A percentile compares a stretch with the other conserved stretches of the same genome.
phyloP scores from a whole-genome alignment of 2,888 invertebrate species.

The Ichneumoninae sp. region DNA sequence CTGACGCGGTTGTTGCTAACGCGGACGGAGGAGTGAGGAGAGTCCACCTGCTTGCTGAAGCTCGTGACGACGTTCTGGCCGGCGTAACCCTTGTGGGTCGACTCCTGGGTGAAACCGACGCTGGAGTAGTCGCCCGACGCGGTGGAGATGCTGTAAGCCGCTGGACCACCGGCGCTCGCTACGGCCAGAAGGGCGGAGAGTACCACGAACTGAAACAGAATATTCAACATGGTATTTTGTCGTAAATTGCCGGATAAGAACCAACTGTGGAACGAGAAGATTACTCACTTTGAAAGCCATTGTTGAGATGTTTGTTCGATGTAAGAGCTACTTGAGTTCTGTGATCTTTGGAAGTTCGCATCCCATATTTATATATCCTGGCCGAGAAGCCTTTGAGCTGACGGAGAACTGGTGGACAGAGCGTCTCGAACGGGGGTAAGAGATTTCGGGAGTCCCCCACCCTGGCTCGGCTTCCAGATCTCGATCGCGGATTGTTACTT shows the following conservation, averaged over 20 bases:
- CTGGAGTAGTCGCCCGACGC: constrained; percentile 74
- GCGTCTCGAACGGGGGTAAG: constrained; percentile 12
- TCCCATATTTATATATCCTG: constrained; percentile 75
- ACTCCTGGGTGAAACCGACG: constrained; percentile 77
- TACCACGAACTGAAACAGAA: constrained; percentile 69
- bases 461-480: constrained; percentile 10
- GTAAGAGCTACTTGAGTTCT: constrained; percentile 73
- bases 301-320: constrained; percentile 67
- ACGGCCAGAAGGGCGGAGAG: constrained; percentile 74
- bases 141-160: constrained; percentile 76
- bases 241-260: neutral
- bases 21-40: constrained; percentile 76
- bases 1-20: constrained; percentile 76
- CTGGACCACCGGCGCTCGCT: constrained; percentile 74
- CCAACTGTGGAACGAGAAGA: neutral
- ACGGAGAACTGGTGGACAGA: constrained; percentile 16
- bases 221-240: neutral
- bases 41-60: constrained; percentile 75
- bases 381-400: constrained; percentile 38
- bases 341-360: constrained; percentile 64
- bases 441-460: constrained; percentile 13
- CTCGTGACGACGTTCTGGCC: constrained; percentile 78
- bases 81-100: constrained; percentile 78
- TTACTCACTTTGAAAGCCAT: constrained; percentile 79
- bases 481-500: constrained; percentile 20